phyloP scores from a whole-genome alignment of 2,888 invertebrate genomes.

The Loripinus fragilis region DNA sequence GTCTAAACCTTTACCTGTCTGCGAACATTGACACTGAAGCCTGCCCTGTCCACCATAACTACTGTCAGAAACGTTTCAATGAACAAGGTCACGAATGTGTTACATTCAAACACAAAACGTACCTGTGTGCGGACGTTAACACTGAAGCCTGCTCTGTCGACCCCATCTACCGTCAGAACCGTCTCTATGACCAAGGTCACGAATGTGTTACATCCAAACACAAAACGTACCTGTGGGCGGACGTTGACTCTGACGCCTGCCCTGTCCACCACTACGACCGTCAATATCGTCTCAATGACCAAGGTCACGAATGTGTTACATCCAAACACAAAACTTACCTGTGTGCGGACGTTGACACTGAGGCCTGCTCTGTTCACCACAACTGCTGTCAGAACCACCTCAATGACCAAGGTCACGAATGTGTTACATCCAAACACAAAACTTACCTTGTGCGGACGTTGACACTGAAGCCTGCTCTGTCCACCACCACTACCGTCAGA shows the following conservation, averaged over 20 bases:
- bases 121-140: slow-evolving; percentile 79
- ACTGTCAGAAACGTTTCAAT: slow-evolving; percentile 92
- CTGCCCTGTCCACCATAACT: slow-evolving; percentile 85
- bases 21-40: slow-evolving; percentile 79
- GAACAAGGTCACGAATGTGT: slow-evolving; percentile 91
- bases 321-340: slow-evolving; percentile 95
- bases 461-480: slow-evolving; percentile 81
- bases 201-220: slow-evolving; percentile 95
- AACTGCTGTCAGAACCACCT: neutral
- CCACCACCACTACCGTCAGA: slow-evolving; percentile 88
- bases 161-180: slow-evolving; percentile 89
- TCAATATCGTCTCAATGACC: slow-evolving; percentile 90
- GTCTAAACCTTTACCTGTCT: slow-evolving; percentile 79
- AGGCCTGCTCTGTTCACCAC: neutral
- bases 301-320: slow-evolving; percentile 93
- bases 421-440: neutral
- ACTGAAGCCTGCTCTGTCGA: slow-evolving; percentile 82
- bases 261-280: slow-evolving; percentile 86
- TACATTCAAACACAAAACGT: slow-evolving; percentile 91
- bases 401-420: neutral
- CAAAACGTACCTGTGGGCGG: slow-evolving; percentile 80
- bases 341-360: no score
- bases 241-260: slow-evolving; percentile 81
- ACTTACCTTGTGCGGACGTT: slow-evolving; percentile 75
- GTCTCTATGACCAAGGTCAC: slow-evolving; percentile 91